A percentile compares a stretch with the other conserved stretches of the same genome.
Evolutionary conservation across 2,113 vertebrate genomes (phyloP).

Genomic region (Panthera leo): DNA sequence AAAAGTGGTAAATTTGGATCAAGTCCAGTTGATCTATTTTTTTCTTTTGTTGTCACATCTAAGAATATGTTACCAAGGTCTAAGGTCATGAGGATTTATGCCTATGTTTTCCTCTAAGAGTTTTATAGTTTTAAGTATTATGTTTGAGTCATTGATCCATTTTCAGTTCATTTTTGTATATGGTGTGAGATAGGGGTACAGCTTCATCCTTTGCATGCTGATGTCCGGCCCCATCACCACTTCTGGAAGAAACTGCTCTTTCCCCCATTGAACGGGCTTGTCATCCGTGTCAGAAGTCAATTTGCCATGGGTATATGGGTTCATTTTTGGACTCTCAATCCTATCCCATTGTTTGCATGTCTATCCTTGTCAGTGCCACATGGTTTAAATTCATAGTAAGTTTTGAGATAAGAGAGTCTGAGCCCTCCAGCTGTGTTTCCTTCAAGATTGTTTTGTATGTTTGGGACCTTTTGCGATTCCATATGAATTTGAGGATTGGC

Average conservation of each 20-base stretch:
- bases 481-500: background rate
- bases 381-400: background rate
- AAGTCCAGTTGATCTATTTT: background rate
- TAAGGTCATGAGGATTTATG: background rate
- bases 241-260: background rate
- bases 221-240: background rate
- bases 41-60: background rate
- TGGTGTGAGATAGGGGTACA: background rate
- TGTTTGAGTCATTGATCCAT: background rate
- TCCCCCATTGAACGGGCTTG: background rate
- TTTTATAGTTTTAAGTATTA: background rate
- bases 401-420: background rate
- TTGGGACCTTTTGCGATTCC: background rate
- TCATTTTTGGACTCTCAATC: background rate
- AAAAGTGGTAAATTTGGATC: background rate
- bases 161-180: background rate
- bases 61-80: background rate
- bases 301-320: background rate
- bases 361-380: background rate
- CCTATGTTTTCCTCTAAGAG: background rate
- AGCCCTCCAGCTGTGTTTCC: background rate
- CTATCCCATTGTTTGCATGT: background rate
- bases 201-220: background rate
- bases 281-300: background rate
- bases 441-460: background rate